A percentile compares a stretch with the other conserved stretches of the same genome.
phyloP scores from a whole-genome alignment of 2,888 invertebrate species.

The Diplazon laetatorius region DNA sequence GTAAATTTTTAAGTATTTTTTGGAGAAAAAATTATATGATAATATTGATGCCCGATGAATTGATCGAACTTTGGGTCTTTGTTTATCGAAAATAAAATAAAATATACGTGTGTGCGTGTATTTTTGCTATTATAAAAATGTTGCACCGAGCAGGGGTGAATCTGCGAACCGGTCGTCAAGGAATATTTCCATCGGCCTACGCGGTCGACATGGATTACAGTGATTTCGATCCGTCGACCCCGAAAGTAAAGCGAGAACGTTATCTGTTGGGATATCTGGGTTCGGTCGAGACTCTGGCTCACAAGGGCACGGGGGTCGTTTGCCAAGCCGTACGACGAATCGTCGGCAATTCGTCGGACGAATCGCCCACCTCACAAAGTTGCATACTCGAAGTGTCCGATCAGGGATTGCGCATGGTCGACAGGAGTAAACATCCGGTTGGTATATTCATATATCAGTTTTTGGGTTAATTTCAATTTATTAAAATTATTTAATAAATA shows the following conservation, averaged over 20 bases:
- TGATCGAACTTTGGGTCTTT: conserved; percentile 16
- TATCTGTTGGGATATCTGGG: conserved; percentile 97
- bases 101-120: conserved; percentile 14
- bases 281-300: conserved; percentile 96
- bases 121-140: too few relatives aligned
- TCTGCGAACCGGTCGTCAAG: conserved; percentile 94
- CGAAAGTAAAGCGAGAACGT: conserved; percentile 93
- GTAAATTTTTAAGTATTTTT: not conserved
- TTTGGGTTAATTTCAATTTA: too few relatives aligned
- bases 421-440: conserved; percentile 91
- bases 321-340: conserved; percentile 96
- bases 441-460: conserved; percentile 71
- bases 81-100: conserved; percentile 20
- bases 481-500: too few relatives aligned
- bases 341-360: conserved; percentile 86
- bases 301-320: conserved; percentile 98
- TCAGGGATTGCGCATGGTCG: conserved; percentile 97
- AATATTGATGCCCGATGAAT: not conserved
- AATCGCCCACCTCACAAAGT: conserved; percentile 89
- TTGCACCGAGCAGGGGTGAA: conserved; percentile 97
- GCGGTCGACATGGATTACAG: conserved; percentile 98
- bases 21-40: not conserved
- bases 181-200: conserved; percentile 98
- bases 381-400: conserved; percentile 98
- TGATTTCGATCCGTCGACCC: conserved; percentile 95